These are phyloP conservation scores for Melangyna quadrimaculata DNA, from an alignment of 2,888 invertebrate species.

Conservation along the genomic window DNA sequence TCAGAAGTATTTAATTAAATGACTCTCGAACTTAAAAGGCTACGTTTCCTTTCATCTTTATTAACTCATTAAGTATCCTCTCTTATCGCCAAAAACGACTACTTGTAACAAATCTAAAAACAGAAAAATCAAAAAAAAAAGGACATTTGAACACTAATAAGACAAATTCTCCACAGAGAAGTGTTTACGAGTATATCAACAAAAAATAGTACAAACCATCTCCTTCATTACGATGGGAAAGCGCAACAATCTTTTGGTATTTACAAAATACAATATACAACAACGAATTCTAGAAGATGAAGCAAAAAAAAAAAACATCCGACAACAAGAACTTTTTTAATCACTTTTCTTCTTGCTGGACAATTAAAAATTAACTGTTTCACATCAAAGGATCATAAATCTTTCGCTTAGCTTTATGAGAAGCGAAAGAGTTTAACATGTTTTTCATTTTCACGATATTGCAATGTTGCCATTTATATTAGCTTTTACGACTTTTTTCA, in stretches of 20 bases:
- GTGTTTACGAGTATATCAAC: constrained; percentile 50
- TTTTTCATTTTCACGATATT: constrained; percentile 59
- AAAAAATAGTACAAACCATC: not conserved
- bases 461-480: constrained; percentile 49
- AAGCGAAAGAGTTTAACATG: constrained; percentile 34
- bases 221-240: not conserved
- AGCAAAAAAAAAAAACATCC: constrained; percentile 19
- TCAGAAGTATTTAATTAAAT: constrained; percentile 46
- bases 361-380: constrained; percentile 69
- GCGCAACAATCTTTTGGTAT: constrained; percentile 46
- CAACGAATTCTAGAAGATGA: not conserved
- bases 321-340: constrained; percentile 50
- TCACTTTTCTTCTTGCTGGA: constrained; percentile 62
- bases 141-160: constrained; percentile 47
- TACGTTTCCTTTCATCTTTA: constrained; percentile 34
- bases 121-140: constrained; percentile 9
- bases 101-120: constrained; percentile 45
- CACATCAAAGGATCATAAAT: constrained; percentile 70
- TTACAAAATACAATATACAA: not conserved
- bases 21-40: constrained; percentile 12
- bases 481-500: constrained; percentile 31
- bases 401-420: not conserved
- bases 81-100: constrained; percentile 35
- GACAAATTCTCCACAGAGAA: constrained; percentile 53
- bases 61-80: constrained; percentile 62